These are phyloP conservation scores for Cosmorhoe ocellata DNA, from an alignment of 2,888 invertebrate species.

Conservation along the genomic window DNA sequence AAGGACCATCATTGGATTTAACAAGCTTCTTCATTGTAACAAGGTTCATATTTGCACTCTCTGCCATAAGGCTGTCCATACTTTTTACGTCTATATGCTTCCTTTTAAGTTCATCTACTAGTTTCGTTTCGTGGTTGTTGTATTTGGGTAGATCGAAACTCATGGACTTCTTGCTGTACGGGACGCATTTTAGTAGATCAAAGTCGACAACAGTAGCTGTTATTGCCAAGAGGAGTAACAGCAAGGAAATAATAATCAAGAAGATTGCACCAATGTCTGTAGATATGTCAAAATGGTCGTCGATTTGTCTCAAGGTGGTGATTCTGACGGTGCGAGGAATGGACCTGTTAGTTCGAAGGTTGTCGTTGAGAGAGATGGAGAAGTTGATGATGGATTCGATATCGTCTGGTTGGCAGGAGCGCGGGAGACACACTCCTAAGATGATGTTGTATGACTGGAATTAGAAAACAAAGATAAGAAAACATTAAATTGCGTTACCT, in stretches of 20 bases:
- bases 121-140: constrained; percentile 46
- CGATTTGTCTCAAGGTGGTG: constrained; percentile 52
- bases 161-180: constrained; percentile 52
- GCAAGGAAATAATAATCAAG: constrained; percentile 50
- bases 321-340: constrained; percentile 60
- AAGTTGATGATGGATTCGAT: constrained; percentile 72
- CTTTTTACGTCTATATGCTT: constrained; percentile 42
- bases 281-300: constrained; percentile 49
- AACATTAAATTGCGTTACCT: not conserved
- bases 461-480: constrained; percentile 23
- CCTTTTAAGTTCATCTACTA: constrained; percentile 36
- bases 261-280: constrained; percentile 58
- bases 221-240: constrained; percentile 55
- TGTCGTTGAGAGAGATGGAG: constrained; percentile 70
- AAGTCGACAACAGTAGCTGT: constrained; percentile 74
- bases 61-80: constrained; percentile 44
- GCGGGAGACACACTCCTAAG: constrained; percentile 75
- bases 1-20: constrained; percentile 47
- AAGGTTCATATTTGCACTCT: constrained; percentile 52
- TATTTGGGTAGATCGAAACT: constrained; percentile 67
- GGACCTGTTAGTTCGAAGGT: constrained; percentile 61
- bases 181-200: constrained; percentile 54
- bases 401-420: constrained; percentile 67
- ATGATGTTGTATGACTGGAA: constrained; percentile 65
- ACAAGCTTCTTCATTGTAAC: constrained; percentile 51